These are phyloP conservation scores for Drosophila santomea DNA, from an alignment of 1,140 invertebrate species.

Conservation along the genomic window DNA sequence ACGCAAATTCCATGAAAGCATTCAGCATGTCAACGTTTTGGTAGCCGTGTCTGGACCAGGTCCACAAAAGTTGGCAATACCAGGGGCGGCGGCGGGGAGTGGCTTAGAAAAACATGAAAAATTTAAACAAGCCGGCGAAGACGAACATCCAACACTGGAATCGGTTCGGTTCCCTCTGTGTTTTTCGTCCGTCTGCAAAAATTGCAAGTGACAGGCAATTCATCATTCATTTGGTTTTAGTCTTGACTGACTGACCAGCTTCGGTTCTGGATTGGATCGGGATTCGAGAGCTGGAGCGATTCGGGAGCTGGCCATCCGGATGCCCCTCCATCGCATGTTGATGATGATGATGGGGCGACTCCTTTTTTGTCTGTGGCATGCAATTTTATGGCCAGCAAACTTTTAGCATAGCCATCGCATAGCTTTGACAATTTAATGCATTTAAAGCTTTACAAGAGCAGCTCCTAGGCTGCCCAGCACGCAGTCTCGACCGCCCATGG, in stretches of 20 bases:
- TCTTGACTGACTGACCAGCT: constrained; percentile 63
- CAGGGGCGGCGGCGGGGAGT: background rate
- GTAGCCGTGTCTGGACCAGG: constrained; percentile 47
- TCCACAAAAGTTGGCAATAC: constrained; percentile 6
- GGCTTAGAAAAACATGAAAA: constrained; percentile 77
- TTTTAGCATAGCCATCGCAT: constrained; percentile 60
- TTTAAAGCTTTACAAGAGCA: constrained; percentile 67
- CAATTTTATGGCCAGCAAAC: constrained; percentile 76
- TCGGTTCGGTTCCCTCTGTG: constrained; percentile 47
- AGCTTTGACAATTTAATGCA: constrained; percentile 79
- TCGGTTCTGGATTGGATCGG: constrained; percentile 20
- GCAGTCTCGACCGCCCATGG: constrained; percentile 43
- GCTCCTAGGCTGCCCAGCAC: constrained; percentile 24
- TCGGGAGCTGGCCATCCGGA: constrained; percentile 7
- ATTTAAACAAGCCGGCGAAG: constrained; percentile 68
- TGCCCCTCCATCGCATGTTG: constrained; percentile 10
- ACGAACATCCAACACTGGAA: constrained; percentile 50
- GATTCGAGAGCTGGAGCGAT: constrained; percentile 20
- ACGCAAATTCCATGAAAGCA: constrained; percentile 77
- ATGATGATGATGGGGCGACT: constrained; percentile 39
- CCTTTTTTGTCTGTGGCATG: constrained; percentile 73
- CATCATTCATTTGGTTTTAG: constrained; percentile 79
- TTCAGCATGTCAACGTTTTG: constrained; percentile 70
- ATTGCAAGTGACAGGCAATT: constrained; percentile 83
- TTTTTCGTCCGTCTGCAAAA: constrained; percentile 76